Percentiles rank a stretch among this genome's conserved stretches.
These are phyloP conservation scores for Bombus waltoni DNA, from an alignment of 1,140 invertebrate species.

Conservation along the genomic window DNA sequence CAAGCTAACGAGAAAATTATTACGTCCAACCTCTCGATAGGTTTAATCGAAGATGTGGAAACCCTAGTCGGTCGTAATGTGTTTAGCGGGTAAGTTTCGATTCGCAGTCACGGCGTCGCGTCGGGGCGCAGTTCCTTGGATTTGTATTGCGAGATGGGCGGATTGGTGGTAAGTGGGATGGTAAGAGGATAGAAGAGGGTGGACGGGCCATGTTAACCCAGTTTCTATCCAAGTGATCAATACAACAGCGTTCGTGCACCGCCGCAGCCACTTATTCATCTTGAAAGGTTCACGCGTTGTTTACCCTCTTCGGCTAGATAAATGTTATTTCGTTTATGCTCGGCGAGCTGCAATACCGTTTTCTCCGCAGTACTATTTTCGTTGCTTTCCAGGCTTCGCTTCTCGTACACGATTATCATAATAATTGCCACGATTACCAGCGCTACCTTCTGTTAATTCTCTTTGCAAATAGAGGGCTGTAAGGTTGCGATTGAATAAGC, in stretches of 20 bases:
- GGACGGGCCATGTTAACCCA: conserved; percentile 72
- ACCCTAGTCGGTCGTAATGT: conserved; percentile 32
- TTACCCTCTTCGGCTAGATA: conserved; percentile 30
- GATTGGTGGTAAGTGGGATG: conserved; percentile 63
- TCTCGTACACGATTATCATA: neutral
- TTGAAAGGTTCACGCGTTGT: conserved; percentile 55
- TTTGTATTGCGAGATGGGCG: conserved; percentile 57
- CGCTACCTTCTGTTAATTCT: neutral
- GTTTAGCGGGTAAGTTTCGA: conserved; percentile 40
- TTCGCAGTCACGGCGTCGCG: conserved; percentile 17
- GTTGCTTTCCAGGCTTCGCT: neutral
- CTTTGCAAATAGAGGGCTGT: neutral
- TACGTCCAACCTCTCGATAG: conserved; percentile 24
- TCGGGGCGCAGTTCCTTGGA: conserved; percentile 60
- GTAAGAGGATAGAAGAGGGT: conserved; percentile 62
- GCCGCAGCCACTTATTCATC: conserved; percentile 71
- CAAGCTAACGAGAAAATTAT: conserved; percentile 30
- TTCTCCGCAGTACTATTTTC: neutral
- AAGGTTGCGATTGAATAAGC: too few species aligned
- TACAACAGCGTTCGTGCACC: conserved; percentile 69
- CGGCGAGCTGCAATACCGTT: neutral
- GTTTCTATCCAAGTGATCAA: conserved; percentile 74
- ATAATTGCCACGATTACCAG: neutral
- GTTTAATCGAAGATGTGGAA: conserved; percentile 40
- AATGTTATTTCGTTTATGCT: conserved; percentile 44